These are phyloP conservation scores for Pomatorhinus ruficollis DNA, from an alignment of 2,113 vertebrate genomes.

Conservation along the genomic window DNA sequence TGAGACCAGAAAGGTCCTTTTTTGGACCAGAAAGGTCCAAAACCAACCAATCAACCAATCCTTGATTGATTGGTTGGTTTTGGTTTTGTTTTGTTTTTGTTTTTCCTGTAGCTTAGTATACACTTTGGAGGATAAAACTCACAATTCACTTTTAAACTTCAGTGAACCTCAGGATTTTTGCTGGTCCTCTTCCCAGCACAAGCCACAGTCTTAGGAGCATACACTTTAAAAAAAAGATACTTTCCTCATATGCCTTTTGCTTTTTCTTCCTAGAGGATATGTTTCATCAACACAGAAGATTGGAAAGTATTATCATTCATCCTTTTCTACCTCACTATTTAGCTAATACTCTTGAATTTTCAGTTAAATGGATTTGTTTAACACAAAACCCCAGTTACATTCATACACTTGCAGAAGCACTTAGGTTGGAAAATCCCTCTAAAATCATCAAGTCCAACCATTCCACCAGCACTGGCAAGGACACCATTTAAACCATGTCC, in stretches of 20 bases:
- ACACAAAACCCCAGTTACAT: background rate
- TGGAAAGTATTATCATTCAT: background rate
- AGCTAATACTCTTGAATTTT: background rate
- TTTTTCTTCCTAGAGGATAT: background rate
- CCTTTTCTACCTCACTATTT: background rate
- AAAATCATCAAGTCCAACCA: background rate
- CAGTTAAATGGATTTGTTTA: background rate
- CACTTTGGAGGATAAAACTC: background rate
- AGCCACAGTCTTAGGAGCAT: background rate
- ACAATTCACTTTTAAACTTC: background rate
- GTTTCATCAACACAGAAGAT: background rate
- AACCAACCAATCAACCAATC: too few relatives aligned
- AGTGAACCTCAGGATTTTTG: background rate
- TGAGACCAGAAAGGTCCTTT: background rate
- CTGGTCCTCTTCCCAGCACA: background rate
- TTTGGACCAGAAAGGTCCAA: too few relatives aligned
- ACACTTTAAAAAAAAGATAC: fast-evolving
- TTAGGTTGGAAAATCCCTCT: background rate
- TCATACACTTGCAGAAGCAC: background rate
- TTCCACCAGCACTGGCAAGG: background rate
- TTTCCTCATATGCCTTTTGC: background rate
- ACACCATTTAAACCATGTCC: background rate
- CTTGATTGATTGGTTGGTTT: fast-evolving
- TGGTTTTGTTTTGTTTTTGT: background rate
- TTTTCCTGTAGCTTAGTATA: background rate